Conservation (phyloP, 2,888 invertebrate species). For the Diachrysia chrysitis region DNA sequence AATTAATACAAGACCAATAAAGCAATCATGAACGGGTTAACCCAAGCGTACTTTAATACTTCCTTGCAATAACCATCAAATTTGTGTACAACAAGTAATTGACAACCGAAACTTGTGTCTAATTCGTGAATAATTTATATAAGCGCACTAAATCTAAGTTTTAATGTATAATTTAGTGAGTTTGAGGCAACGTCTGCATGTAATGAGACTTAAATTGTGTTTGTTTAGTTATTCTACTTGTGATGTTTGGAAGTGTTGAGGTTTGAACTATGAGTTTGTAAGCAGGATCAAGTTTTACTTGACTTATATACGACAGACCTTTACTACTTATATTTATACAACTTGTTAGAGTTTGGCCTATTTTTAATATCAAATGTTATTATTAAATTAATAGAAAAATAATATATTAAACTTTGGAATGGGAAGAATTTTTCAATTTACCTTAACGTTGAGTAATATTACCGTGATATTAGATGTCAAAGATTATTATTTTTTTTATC, state of each 20-base stretch:
- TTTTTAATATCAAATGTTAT: too few relatives aligned
- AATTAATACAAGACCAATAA: neutral
- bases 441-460: neutral
- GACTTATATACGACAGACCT: neutral
- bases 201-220: slow-evolving; percentile 52
- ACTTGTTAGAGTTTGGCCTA: too few relatives aligned
- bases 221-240: slow-evolving; percentile 42
- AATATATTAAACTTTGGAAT: too few relatives aligned
- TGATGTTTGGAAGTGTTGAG: slow-evolving; percentile 40
- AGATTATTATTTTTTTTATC: neutral
- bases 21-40: neutral
- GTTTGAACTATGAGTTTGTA: slow-evolving; percentile 38
- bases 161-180: slow-evolving; percentile 54
- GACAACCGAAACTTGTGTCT: slow-evolving; percentile 39
- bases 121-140: slow-evolving; percentile 50
- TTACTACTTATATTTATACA: too few relatives aligned
- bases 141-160: slow-evolving; percentile 39
- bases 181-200: slow-evolving; percentile 44
- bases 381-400: too few relatives aligned
- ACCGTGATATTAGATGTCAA: neutral
- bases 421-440: too few relatives aligned
- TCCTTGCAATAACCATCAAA: slow-evolving; percentile 33
- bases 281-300: neutral
- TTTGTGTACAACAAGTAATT: slow-evolving; percentile 33
- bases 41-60: slow-evolving; percentile 43